These are phyloP conservation scores for Penelope pileata DNA, from an alignment of 2,113 vertebrate species.

Conservation along the genomic window DNA sequence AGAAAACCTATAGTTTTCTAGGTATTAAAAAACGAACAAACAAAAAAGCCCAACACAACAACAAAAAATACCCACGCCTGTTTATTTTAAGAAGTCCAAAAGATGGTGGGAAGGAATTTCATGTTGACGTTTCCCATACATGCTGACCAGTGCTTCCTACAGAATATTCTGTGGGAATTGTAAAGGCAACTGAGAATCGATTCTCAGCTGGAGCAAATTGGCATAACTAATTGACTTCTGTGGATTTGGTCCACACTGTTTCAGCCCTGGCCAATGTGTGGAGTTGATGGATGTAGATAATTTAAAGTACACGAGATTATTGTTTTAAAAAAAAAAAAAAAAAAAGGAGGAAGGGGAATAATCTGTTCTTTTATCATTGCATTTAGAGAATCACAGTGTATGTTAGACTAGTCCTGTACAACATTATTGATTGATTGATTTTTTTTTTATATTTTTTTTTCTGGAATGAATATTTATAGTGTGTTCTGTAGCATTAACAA, in stretches of 20 bases:
- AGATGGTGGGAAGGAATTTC: not conserved
- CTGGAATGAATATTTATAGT: not conserved
- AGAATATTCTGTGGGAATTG: constrained; percentile 40
- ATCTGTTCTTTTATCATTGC: constrained; percentile 1
- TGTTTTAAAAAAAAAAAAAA: not conserved
- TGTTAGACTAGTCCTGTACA: not conserved
- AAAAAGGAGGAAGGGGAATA: not conserved
- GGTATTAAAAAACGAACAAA: not conserved
- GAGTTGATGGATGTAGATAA: constrained; percentile 48
- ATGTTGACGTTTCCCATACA: not conserved
- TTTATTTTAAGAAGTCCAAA: not conserved
- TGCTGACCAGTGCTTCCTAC: constrained; percentile 3
- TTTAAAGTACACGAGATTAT: constrained; percentile 14
- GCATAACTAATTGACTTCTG: constrained; percentile 66
- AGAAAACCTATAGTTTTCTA: not conserved
- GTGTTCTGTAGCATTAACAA: not conserved
- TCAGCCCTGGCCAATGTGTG: not conserved
- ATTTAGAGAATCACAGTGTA: not conserved
- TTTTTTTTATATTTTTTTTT: not conserved
- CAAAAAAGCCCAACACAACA: no score
- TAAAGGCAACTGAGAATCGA: not conserved
- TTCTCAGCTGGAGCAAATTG: constrained; percentile 57
- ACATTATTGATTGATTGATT: not conserved
- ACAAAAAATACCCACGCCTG: no score
- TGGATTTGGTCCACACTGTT: constrained; percentile 18